Conservation (phyloP, 2,888 invertebrate species). For the Strigamia transsilvanica region DNA sequence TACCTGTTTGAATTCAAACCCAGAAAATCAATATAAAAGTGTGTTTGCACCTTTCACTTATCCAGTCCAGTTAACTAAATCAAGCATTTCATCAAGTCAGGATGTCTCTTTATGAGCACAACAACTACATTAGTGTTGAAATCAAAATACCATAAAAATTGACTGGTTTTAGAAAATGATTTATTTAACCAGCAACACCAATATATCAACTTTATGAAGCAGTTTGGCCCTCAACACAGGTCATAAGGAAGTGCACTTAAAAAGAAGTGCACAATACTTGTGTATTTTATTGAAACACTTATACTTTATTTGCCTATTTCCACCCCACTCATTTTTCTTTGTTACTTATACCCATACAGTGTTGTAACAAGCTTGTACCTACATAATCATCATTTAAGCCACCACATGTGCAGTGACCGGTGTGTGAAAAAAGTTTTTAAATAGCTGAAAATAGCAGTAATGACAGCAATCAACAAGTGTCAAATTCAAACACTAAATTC, state of each 20-base stretch:
- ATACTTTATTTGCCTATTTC: neutral
- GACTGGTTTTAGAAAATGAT: neutral
- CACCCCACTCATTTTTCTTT: neutral
- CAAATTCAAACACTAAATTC: too few species aligned
- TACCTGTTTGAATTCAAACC: too few species aligned
- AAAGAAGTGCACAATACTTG: neutral
- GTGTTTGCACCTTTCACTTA: too few species aligned
- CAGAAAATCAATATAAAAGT: too few species aligned
- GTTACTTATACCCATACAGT: neutral
- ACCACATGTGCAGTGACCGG: too few species aligned
- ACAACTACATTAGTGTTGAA: neutral
- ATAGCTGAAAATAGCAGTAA: too few species aligned
- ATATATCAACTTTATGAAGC: neutral
- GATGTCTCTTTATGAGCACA: neutral
- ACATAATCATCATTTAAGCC: too few species aligned
- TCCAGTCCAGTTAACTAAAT: too few species aligned
- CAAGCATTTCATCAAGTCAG: too few species aligned
- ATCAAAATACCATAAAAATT: neutral
- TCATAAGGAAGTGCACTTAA: neutral
- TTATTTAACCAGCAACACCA: neutral
- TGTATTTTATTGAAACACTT: neutral
- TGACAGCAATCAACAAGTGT: too few species aligned
- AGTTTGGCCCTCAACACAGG: neutral
- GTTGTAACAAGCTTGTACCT: neutral
- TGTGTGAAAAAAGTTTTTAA: too few species aligned